phyloP scores from a whole-genome alignment of 2,113 vertebrate species.

The Oceanodroma tethys region DNA sequence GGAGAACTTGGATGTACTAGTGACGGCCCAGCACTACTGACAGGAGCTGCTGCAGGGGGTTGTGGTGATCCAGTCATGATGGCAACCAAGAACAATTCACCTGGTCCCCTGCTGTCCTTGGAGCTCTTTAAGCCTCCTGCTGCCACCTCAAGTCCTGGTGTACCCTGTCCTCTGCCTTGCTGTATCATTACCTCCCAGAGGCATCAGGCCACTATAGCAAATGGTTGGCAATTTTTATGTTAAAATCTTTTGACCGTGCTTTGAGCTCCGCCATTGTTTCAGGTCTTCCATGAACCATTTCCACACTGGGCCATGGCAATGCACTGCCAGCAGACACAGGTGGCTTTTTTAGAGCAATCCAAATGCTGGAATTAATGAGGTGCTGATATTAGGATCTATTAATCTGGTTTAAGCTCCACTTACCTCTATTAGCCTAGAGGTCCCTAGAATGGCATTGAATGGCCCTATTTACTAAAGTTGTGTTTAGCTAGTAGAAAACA shows the following conservation, averaged over 20 bases:
- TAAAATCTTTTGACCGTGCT: neutral
- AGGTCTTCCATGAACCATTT: neutral
- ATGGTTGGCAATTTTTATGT: accelerated
- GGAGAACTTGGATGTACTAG: neutral
- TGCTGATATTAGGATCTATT: neutral
- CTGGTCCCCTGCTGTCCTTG: neutral
- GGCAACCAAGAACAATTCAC: neutral
- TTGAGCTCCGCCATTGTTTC: neutral
- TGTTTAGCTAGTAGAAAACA: neutral
- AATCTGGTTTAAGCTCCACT: neutral
- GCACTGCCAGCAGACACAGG: neutral
- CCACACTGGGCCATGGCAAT: neutral
- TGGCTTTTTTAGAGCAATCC: neutral
- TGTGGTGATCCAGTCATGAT: neutral
- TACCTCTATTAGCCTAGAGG: neutral
- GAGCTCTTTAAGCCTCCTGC: neutral
- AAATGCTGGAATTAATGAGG: neutral
- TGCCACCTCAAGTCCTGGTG: neutral
- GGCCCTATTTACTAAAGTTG: neutral
- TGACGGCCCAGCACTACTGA: neutral
- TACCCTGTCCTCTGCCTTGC: neutral
- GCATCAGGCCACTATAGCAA: neutral
- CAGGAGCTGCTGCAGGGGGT: neutral
- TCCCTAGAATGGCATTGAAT: neutral
- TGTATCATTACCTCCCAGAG: neutral